phyloP scores from a whole-genome alignment of 2,888 invertebrate genomes.

The Fragum sueziense region DNA sequence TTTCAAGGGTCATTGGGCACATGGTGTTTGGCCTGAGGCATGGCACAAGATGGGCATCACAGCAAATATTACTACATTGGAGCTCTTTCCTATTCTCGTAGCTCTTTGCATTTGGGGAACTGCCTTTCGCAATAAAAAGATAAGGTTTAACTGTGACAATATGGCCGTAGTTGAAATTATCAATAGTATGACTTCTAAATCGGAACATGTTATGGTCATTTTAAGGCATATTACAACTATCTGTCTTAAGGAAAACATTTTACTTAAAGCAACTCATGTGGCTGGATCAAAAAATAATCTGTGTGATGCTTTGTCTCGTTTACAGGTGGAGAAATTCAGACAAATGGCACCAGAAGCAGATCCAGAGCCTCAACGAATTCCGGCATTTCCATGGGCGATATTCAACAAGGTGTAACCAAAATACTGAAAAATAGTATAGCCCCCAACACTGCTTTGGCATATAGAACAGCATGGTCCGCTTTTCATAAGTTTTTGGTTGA shows the following conservation, averaged over 20 bases:
- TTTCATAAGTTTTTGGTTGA: too few relatives aligned
- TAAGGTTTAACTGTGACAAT: conserved; percentile 30
- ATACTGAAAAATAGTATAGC: too few relatives aligned
- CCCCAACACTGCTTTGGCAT: too few relatives aligned
- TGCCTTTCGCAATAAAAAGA: conserved; percentile 11
- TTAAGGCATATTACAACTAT: background rate
- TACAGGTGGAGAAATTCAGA: background rate
- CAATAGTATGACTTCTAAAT: conserved; percentile 13
- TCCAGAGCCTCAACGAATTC: conserved; percentile 1
- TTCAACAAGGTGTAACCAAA: background rate
- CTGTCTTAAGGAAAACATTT: background rate
- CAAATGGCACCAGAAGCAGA: background rate
- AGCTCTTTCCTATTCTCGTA: conserved; percentile 29
- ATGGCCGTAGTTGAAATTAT: conserved; percentile 7
- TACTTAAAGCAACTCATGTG: background rate
- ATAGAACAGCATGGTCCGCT: too few relatives aligned
- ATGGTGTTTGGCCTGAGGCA: conserved; percentile 11
- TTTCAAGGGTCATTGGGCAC: conserved; percentile 15
- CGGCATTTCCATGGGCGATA: conserved; percentile 5
- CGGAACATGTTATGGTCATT: conserved; percentile 7
- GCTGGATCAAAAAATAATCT: background rate
- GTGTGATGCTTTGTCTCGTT: conserved; percentile 4
- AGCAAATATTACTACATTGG: conserved; percentile 17
- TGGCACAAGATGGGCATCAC: conserved; percentile 18
- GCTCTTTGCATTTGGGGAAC: conserved; percentile 19